These are phyloP conservation scores for Monopis laevigella DNA, from an alignment of 2,888 invertebrate genomes.

Conservation along the genomic window DNA sequence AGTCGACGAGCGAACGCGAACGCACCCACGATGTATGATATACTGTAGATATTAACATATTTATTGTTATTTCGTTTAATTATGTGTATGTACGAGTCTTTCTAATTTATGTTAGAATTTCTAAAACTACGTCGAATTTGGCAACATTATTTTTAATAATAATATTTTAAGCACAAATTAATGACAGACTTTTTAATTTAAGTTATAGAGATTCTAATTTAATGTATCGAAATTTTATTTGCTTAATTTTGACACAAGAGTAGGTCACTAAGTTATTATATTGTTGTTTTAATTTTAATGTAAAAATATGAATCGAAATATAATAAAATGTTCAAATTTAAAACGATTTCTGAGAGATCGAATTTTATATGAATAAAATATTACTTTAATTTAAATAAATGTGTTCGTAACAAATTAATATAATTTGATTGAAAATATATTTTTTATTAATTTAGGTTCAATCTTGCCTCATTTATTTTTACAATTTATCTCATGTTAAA, in stretches of 20 bases:
- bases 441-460: conserved; percentile 21
- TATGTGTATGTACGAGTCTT: too few species aligned
- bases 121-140: too few species aligned
- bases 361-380: conserved; percentile 29
- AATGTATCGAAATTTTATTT: background rate
- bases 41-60: conserved; percentile 16
- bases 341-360: conserved; percentile 48
- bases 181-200: background rate
- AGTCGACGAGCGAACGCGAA: conserved; percentile 36
- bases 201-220: background rate
- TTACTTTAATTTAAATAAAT: conserved; percentile 29
- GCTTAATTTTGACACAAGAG: too few species aligned
- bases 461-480: conserved; percentile 14
- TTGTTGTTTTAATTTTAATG: background rate
- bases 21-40: conserved; percentile 48
- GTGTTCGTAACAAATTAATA: conserved; percentile 21
- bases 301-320: conserved; percentile 22
- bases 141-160: too few species aligned
- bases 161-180: too few species aligned
- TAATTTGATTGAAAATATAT: conserved; percentile 29
- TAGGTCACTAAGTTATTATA: background rate
- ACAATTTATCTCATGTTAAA: background rate
- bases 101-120: too few species aligned
- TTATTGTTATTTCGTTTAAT: background rate
- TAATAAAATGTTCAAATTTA: conserved; percentile 29